A percentile compares a stretch with the other conserved stretches of the same genome.
phyloP scores from a whole-genome alignment of 2,888 invertebrate genomes.

The Tipula vernalis region DNA sequence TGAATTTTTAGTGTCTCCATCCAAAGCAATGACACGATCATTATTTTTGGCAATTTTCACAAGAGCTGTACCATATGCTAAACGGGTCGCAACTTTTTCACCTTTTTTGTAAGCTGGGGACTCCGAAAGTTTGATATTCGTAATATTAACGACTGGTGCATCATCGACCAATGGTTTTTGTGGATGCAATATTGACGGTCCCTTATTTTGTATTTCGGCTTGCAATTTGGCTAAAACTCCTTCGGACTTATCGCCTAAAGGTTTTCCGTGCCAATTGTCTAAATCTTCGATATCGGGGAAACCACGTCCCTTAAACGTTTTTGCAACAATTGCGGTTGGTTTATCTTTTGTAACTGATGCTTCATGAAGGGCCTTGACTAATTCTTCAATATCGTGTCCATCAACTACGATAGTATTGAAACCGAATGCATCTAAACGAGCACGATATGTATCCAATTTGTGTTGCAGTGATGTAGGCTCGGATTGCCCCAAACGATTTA shows the following conservation, averaged over 20 bases:
- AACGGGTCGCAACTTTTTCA: conserved; percentile 72
- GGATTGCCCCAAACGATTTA: conserved; percentile 95
- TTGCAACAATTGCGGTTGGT: conserved; percentile 89
- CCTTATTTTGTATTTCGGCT: conserved; percentile 52
- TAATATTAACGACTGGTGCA: conserved; percentile 62
- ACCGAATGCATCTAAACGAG: conserved; percentile 80
- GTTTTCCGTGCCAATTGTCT: conserved; percentile 98
- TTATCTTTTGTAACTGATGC: conserved; percentile 60
- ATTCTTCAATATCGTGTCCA: conserved; percentile 88
- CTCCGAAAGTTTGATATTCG: conserved; percentile 55
- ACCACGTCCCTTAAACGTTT: conserved; percentile 63
- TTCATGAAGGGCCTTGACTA: conserved; percentile 79
- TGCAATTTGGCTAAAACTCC: conserved; percentile 54
- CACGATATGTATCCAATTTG: conserved; percentile 68
- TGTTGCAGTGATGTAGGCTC: conserved; percentile 91
- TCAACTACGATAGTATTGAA: conserved; percentile 86
- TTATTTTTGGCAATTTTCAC: conserved; percentile 70
- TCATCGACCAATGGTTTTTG: conserved; percentile 49
- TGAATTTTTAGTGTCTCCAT: conserved; percentile 98
- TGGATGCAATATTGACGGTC: conserved; percentile 47
- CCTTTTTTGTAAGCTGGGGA: conserved; percentile 74
- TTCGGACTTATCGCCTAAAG: conserved; percentile 71
- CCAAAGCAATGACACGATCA: conserved; percentile 79
- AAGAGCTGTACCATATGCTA: conserved; percentile 89
- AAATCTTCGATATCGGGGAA: conserved; percentile 84